Base-by-base conservation (phyloP, 1,140 invertebrate species). In the Hestina assimilis region DNA sequence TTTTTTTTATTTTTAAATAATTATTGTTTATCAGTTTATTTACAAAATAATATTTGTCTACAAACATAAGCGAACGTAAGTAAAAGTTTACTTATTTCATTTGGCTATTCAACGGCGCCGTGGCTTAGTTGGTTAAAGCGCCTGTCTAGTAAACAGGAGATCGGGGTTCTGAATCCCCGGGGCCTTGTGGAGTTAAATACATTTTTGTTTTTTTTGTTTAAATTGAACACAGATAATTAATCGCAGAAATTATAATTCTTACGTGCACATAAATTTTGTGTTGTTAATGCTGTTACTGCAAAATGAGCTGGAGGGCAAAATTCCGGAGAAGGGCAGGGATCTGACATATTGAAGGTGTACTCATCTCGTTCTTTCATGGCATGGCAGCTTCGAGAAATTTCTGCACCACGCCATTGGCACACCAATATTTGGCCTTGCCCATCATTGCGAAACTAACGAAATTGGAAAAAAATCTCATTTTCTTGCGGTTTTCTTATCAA, bases 91-190 rank as follows among this genome's bases (percentile, higher is more conserved):
- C 11, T 12, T 72, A 73, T 72, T 62, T 43, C 40, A 8, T 12
- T 1, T 6, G 0, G 0, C 0, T 1, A 0, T 0, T 17, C 56
- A 60, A 5, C 57, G 72, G 70, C 70, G 67, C 72, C 72, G 72
- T 75, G 72, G 72, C 72, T 75, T 73, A 76, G 70, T 67, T 72
- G 69, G 73, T 72, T 77, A 77, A 77, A 77, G 74, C 73, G 73
- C 79, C 75, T 83, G 83, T 86, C 80, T 83, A 83, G 80, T 86
- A 86, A 83, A 86, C 77, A 86, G 79, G 83, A 83, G 83, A 86
- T 86, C 82, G 71, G 63, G 80, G 80, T 77, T 86, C 83, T 77
- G 77, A 86, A 79, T 86, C 80, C 80, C 69, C 80, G 72, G 72
- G 71, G 79, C 72, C 76, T 75, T 15, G 19, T 24, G 38, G 7